A percentile compares a stretch with the other conserved stretches of the same genome.
Evolutionary conservation across 2,888 invertebrate species (phyloP).

Genomic region (Ischnus inquisitorius): DNA sequence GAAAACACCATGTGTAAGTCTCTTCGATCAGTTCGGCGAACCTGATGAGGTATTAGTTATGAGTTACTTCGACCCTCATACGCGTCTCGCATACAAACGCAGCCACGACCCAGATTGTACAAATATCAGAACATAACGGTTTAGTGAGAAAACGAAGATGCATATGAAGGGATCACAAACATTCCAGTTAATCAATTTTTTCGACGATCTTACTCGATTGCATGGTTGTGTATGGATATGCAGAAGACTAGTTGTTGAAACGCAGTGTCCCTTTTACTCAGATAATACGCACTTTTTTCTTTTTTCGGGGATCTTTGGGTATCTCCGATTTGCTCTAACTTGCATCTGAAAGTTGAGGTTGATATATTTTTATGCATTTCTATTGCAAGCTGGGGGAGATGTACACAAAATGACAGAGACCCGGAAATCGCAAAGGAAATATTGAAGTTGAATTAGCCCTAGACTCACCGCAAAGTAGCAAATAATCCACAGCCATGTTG

Average conservation of each 20-base stretch:
- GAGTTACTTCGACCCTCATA: too few species aligned
- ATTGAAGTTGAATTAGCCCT: background rate
- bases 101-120: too few species aligned
- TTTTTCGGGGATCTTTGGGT: background rate
- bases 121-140: background rate
- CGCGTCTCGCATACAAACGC: too few species aligned
- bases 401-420: background rate
- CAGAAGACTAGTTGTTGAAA: slow-evolving; percentile 14
- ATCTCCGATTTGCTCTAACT: slow-evolving; percentile 18
- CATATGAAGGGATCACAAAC: too few species aligned
- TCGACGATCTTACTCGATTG: slow-evolving; percentile 27
- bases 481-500: slow-evolving; percentile 30
- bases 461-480: slow-evolving; percentile 29
- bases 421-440: background rate
- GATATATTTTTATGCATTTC: background rate
- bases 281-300: background rate
- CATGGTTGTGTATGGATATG: slow-evolving; percentile 43
- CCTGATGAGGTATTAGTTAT: too few species aligned
- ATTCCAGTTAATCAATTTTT: slow-evolving; percentile 5
- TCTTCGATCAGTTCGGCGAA: too few species aligned
- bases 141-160: too few species aligned
- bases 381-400: background rate
- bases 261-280: background rate
- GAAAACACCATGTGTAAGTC: too few species aligned
- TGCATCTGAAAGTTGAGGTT: background rate